Evolutionary conservation across 2,113 vertebrate genomes (phyloP).

Genomic region (Petromus typicus): DNA sequence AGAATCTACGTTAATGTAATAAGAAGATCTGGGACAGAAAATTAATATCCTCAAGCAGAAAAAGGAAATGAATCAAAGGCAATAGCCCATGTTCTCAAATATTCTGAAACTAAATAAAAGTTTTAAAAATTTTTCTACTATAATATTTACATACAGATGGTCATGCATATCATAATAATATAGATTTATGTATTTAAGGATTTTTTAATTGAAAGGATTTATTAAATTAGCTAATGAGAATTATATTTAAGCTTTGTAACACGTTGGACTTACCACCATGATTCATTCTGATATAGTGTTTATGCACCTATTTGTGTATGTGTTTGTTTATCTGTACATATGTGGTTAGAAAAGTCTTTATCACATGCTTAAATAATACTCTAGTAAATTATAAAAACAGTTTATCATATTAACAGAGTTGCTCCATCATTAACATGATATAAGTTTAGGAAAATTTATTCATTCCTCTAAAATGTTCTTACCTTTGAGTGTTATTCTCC

Average conservation of each 20-base stretch:
- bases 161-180: not conserved
- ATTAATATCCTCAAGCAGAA: not conserved
- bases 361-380: not conserved
- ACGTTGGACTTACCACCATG: not conserved
- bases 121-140: not conserved
- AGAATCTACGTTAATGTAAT: not conserved
- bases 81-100: not conserved
- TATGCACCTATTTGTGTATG: too few species aligned
- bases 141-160: not conserved
- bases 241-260: not conserved
- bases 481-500: not conserved
- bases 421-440: not conserved
- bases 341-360: not conserved
- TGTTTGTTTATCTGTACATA: too few species aligned
- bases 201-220: not conserved
- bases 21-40: not conserved
- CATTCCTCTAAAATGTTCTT: not conserved
- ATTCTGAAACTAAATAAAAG: not conserved
- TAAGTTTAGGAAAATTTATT: not conserved
- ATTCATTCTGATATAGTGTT: not conserved
- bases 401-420: not conserved
- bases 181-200: not conserved
- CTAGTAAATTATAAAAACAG: not conserved
- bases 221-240: not conserved
- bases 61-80: not conserved